A percentile compares a stretch with the other conserved stretches of the same genome.
Conservation (phyloP, 2,797 vertebrate species). For the Characodon lateralis region DNA sequence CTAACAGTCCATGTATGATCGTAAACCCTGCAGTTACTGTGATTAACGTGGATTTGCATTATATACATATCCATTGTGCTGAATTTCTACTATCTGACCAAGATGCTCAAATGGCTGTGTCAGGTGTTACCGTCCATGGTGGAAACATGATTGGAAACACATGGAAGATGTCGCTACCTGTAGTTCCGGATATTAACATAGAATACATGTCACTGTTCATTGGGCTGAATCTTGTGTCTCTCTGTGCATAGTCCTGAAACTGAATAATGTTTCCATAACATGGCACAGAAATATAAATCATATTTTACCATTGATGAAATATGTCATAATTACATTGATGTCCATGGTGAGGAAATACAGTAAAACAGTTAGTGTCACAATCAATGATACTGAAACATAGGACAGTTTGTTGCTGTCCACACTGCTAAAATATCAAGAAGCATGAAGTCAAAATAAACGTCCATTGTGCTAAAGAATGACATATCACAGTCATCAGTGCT, state of each 20-base stretch:
- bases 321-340: neutral
- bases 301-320: neutral
- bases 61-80: too few relatives aligned
- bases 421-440: neutral
- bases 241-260: neutral
- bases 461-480: neutral
- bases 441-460: neutral
- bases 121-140: neutral
- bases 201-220: neutral
- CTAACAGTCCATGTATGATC: too few relatives aligned
- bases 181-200: neutral
- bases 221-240: too few relatives aligned
- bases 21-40: too few relatives aligned
- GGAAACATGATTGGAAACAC: too few relatives aligned
- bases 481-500: neutral
- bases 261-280: too few relatives aligned
- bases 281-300: too few relatives aligned
- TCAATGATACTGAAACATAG: neutral
- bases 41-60: too few relatives aligned
- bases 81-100: neutral
- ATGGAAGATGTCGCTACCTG: neutral
- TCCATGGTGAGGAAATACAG: neutral
- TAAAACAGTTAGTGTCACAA: neutral
- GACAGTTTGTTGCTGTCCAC: neutral
- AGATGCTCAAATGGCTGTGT: too few relatives aligned